Conservation (phyloP, 1,140 invertebrate species). For the Penaeus vannamei region DNA sequence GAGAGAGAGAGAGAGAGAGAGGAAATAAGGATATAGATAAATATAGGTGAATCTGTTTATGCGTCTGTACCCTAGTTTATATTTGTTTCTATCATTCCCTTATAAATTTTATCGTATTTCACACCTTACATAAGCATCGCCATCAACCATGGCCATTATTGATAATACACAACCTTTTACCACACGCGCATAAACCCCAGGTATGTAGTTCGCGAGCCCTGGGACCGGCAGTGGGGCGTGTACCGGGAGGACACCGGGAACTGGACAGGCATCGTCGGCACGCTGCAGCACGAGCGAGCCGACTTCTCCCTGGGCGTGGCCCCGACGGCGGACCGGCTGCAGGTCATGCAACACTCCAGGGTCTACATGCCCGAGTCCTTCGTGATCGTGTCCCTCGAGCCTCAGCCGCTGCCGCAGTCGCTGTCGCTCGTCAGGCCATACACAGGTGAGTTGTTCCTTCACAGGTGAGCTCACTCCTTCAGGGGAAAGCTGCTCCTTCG, state of each 20-base stretch:
- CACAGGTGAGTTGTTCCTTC: background rate
- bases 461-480: too few relatives aligned
- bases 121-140: too few relatives aligned
- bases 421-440: conserved; percentile 17
- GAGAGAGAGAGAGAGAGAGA: too few relatives aligned
- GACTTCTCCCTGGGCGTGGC: conserved; percentile 36
- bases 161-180: too few relatives aligned
- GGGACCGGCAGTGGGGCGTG: background rate
- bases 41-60: too few relatives aligned
- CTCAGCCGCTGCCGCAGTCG: conserved; percentile 16
- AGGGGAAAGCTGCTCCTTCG: too few relatives aligned
- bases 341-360: conserved; percentile 5
- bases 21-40: too few relatives aligned
- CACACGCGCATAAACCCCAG: background rate
- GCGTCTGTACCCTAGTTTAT: too few relatives aligned
- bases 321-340: background rate
- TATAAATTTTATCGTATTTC: too few relatives aligned
- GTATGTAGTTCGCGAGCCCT: background rate
- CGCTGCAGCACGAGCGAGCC: conserved; percentile 5
- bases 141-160: too few relatives aligned
- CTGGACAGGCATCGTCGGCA: conserved; percentile 36
- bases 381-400: conserved; percentile 5
- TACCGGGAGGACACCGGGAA: background rate
- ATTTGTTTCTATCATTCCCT: too few relatives aligned
- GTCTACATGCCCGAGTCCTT: background rate